A percentile compares a stretch with the other conserved stretches of the same genome.
Conservation (phyloP, 23 tunicate species). For the Halocynthia roretzi region DNA sequence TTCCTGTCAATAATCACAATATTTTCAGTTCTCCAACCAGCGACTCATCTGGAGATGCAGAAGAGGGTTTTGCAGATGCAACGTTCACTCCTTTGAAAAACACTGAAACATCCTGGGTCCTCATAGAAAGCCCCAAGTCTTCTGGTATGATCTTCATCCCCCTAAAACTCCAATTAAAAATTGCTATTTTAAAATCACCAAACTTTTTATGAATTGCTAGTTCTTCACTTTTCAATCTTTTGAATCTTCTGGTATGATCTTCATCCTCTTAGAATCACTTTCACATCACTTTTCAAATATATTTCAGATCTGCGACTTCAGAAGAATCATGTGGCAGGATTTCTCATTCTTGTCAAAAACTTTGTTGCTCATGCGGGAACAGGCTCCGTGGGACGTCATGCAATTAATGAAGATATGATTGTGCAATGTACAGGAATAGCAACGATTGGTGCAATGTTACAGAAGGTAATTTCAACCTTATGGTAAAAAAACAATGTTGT, state of each 20-base stretch:
- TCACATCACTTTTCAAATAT: background rate
- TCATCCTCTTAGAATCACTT: background rate
- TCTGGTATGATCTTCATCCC: background rate
- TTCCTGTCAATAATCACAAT: background rate
- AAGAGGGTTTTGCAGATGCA: background rate
- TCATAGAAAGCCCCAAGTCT: conserved; percentile 25
- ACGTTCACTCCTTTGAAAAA: background rate
- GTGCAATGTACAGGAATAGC: conserved; percentile 56
- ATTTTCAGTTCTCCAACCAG: conserved; percentile 4
- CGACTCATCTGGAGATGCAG: background rate
- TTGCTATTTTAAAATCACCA: background rate
- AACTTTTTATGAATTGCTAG: background rate
- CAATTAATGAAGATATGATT: conserved; percentile 58
- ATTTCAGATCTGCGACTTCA: conserved; percentile 17
- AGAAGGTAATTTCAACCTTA: conserved; percentile 40
- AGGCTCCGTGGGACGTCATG: conserved; percentile 48
- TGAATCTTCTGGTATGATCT: background rate
- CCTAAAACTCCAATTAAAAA: too few species aligned
- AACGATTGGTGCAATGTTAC: conserved; percentile 84
- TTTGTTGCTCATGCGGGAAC: conserved; percentile 21
- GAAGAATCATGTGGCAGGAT: conserved; percentile 20
- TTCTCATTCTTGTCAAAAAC: conserved; percentile 10
- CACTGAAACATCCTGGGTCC: conserved; percentile 8
- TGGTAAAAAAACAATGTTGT: background rate
- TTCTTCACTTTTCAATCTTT: too few species aligned